Evolutionary conservation across 2,888 invertebrate genomes (phyloP).

Genomic region (Myathropa florea): DNA sequence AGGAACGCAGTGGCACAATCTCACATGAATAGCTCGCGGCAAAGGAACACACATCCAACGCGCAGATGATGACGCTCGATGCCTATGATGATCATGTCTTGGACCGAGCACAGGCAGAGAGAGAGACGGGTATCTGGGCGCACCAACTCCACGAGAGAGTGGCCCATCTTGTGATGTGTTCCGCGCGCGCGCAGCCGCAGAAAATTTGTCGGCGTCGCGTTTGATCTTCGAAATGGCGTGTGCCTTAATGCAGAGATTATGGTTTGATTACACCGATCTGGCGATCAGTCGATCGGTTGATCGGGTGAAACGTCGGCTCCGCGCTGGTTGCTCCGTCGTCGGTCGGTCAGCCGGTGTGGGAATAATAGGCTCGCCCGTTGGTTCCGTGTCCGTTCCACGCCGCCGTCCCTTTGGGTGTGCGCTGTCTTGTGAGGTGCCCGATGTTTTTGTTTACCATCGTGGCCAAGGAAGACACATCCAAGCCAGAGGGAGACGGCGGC

Average conservation of each 20-base stretch:
- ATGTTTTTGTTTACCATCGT: slow-evolving; percentile 16
- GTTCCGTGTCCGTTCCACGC: background rate
- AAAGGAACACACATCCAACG: background rate
- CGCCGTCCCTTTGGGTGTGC: background rate
- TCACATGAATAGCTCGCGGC: too few species aligned
- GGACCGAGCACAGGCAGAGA: background rate
- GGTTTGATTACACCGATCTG: slow-evolving; percentile 78
- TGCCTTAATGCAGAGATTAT: slow-evolving; percentile 80
- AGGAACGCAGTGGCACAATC: slow-evolving; percentile 38
- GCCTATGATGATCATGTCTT: slow-evolving; percentile 38
- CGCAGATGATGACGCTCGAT: slow-evolving; percentile 25
- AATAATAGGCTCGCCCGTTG: slow-evolving; percentile 55
- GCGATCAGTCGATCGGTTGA: slow-evolving; percentile 60
- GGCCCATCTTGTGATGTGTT: slow-evolving; percentile 49
- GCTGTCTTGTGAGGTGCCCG: slow-evolving; percentile 6
- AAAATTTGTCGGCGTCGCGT: slow-evolving; percentile 78
- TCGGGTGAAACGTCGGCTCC: background rate
- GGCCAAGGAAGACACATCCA: background rate
- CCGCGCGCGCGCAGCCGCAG: slow-evolving; percentile 78
- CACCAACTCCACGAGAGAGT: slow-evolving; percentile 53
- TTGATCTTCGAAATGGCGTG: slow-evolving; percentile 81
- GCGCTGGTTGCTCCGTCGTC: too few species aligned
- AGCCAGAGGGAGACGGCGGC: background rate
- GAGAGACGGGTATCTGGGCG: slow-evolving; percentile 4
- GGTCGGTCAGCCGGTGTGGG: slow-evolving; percentile 44